These are phyloP conservation scores for Prietella phreatophila DNA, from an alignment of 2,113 vertebrate genomes.

Conservation along the genomic window DNA sequence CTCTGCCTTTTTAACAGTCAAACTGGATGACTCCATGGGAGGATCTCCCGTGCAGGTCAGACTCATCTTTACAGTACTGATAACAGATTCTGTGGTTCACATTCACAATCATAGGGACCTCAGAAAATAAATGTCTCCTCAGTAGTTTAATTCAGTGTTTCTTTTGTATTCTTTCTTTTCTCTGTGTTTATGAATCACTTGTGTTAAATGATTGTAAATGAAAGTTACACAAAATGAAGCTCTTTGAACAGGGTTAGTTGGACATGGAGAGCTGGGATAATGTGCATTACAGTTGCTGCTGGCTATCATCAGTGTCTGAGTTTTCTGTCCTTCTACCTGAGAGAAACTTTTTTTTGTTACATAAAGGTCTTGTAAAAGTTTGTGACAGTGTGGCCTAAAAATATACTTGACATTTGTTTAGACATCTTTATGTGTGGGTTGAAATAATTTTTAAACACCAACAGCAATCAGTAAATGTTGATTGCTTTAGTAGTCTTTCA, in stretches of 20 bases:
- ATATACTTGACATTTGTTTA: neutral
- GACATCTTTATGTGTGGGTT: neutral
- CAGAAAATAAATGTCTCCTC: neutral
- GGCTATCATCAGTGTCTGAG: neutral
- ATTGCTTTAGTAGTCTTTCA: neutral
- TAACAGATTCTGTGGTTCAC: neutral
- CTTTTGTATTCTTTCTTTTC: neutral
- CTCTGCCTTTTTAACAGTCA: constrained; percentile 69
- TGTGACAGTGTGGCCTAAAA: neutral
- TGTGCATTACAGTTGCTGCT: neutral
- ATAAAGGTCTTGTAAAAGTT: neutral
- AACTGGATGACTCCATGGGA: constrained; percentile 68
- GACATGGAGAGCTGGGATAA: neutral
- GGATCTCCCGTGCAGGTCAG: constrained; percentile 71
- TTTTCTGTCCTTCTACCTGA: neutral
- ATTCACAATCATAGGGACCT: neutral
- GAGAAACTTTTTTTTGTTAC: neutral
- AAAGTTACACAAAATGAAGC: neutral
- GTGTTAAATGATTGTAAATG: neutral
- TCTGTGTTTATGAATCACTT: neutral
- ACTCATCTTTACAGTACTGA: neutral
- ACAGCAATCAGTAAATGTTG: neutral
- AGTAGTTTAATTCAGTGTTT: neutral
- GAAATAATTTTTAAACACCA: neutral
- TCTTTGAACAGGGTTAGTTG: neutral